These are phyloP conservation scores for Zootermopsis nevadensis DNA, from an alignment of 2,888 invertebrate species.

Conservation along the genomic window DNA sequence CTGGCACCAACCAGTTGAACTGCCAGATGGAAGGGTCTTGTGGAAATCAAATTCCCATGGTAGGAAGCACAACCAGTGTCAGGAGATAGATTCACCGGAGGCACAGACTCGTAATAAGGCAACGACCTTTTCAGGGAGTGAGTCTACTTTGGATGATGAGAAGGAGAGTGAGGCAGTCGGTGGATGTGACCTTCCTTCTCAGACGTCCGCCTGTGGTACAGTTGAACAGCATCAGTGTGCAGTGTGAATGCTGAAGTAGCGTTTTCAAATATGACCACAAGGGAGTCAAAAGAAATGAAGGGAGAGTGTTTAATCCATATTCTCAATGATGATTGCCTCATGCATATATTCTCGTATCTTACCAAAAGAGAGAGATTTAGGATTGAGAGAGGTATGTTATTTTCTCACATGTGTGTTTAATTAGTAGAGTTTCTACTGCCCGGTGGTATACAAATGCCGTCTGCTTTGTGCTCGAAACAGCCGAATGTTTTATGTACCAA, in stretches of 20 bases:
- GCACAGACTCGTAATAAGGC: too few relatives aligned
- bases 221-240: not conserved
- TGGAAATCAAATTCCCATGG: slow-evolving; percentile 3
- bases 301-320: slow-evolving; percentile 61
- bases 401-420: not conserved
- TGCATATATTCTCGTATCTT: slow-evolving; percentile 66
- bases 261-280: too few relatives aligned
- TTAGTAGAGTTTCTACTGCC: not conserved
- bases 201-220: too few relatives aligned
- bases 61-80: not conserved
- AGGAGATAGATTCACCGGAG: too few relatives aligned
- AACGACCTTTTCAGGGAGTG: not conserved
- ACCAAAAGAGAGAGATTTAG: slow-evolving; percentile 67
- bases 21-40: slow-evolving; percentile 41
- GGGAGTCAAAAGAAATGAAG: slow-evolving; percentile 54
- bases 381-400: slow-evolving; percentile 65
- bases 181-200: not conserved
- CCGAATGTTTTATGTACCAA: too few relatives aligned
- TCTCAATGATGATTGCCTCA: slow-evolving; percentile 69
- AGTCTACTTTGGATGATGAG: slow-evolving; percentile 55
- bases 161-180: slow-evolving; percentile 54
- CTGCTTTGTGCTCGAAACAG: too few relatives aligned
- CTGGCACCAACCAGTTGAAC: slow-evolving; percentile 70
- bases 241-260: not conserved
- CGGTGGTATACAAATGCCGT: too few relatives aligned